These are phyloP conservation scores for Ispidina lecontei DNA, from an alignment of 2,797 vertebrate genomes.

Conservation along the genomic window DNA sequence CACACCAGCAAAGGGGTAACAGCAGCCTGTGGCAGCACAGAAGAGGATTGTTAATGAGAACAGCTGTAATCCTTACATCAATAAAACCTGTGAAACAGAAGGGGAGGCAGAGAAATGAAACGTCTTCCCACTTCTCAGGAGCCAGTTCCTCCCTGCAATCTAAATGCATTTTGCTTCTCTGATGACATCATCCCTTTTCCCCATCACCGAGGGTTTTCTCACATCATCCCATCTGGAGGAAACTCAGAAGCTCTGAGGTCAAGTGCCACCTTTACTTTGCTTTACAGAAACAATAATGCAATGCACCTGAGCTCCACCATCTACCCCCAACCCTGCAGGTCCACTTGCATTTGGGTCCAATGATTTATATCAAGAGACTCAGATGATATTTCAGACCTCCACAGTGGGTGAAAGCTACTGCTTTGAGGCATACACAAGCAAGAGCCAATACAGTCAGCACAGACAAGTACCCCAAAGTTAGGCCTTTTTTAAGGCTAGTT, in stretches of 20 bases:
- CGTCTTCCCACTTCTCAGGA: background rate
- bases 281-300: background rate
- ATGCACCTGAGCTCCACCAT: background rate
- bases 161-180: background rate
- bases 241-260: background rate
- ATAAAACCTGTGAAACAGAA: background rate
- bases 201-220: background rate
- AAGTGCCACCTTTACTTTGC: background rate
- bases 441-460: background rate
- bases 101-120: background rate
- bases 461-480: background rate
- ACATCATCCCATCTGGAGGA: background rate
- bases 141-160: background rate
- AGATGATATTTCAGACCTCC: background rate
- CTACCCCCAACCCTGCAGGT: background rate
- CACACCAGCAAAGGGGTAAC: accelerated
- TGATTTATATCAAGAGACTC: background rate
- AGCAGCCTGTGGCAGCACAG: accelerated
- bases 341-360: background rate
- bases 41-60: background rate
- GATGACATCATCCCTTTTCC: background rate
- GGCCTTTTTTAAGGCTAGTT: background rate
- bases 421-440: background rate
- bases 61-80: background rate
- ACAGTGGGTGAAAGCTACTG: accelerated